phyloP scores from a whole-genome alignment of 2,113 vertebrate genomes.

The Macroglossus sobrinus region DNA sequence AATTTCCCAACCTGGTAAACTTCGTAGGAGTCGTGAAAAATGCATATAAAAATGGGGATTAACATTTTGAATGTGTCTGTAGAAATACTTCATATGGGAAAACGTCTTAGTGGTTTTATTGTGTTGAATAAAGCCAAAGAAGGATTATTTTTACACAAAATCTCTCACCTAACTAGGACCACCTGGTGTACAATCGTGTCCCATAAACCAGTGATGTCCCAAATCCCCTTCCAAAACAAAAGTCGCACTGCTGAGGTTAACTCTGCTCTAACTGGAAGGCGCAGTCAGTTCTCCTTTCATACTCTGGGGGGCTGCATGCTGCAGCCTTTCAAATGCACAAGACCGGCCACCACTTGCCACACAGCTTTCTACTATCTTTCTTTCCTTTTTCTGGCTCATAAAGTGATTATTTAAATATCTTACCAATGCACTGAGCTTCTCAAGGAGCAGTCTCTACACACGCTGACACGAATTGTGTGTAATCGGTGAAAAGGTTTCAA shows the following conservation, averaged over 20 bases:
- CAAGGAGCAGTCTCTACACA: not conserved
- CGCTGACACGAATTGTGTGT: not conserved
- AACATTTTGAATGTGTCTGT: slow-evolving; percentile 62
- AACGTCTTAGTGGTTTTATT: slow-evolving; percentile 72
- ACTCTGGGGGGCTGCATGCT: slow-evolving; percentile 57
- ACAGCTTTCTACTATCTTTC: not conserved
- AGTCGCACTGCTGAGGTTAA: not conserved
- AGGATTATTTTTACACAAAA: slow-evolving; percentile 74
- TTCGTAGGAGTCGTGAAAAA: slow-evolving; percentile 65
- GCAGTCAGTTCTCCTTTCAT: slow-evolving; percentile 19
- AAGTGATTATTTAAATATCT: slow-evolving; percentile 38
- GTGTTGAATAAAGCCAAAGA: slow-evolving; percentile 60
- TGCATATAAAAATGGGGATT: slow-evolving; percentile 65
- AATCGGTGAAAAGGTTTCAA: slow-evolving; percentile 43
- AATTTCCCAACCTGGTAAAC: slow-evolving; percentile 68
- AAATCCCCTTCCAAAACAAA: slow-evolving; percentile 53
- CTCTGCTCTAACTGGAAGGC: not conserved
- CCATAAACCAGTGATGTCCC: slow-evolving; percentile 57
- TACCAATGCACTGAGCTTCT: not conserved
- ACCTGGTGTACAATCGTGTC: slow-evolving; percentile 64
- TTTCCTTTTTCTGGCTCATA: not conserved
- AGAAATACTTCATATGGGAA: slow-evolving; percentile 68
- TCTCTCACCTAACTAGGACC: slow-evolving; percentile 72
- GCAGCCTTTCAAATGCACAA: slow-evolving; percentile 24
- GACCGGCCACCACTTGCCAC: not conserved